Evolutionary conservation across 2,797 vertebrate species (phyloP).

Genomic region (Platalea minor): DNA sequence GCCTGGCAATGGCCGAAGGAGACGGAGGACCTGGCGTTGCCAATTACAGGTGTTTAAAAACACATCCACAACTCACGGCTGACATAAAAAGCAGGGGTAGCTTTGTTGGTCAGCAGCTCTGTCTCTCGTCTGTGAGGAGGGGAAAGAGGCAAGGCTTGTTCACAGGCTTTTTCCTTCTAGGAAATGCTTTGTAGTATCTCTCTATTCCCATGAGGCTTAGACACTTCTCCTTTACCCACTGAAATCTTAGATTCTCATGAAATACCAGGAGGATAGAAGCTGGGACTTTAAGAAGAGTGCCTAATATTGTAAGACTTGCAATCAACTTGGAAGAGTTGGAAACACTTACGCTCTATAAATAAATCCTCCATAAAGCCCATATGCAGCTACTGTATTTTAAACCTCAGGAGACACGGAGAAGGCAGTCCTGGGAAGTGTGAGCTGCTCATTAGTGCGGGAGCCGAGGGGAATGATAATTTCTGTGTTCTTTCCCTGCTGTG

Average conservation of each 20-base stretch:
- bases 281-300: background rate
- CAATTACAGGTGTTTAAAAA: background rate
- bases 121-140: accelerated
- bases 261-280: background rate
- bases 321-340: background rate
- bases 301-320: background rate
- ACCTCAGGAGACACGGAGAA: background rate
- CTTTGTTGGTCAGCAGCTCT: accelerated
- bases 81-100: background rate
- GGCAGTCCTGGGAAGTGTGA: background rate
- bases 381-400: background rate
- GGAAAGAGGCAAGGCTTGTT: background rate
- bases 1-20: background rate
- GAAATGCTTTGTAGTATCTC: background rate
- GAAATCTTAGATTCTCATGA: background rate
- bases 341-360: background rate
- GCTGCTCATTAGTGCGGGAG: background rate
- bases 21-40: background rate
- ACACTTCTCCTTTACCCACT: accelerated
- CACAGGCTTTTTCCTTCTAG: background rate
- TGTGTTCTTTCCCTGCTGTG: background rate
- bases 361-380: background rate
- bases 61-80: accelerated
- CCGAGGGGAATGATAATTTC: background rate
- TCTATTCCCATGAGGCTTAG: accelerated